Evolutionary conservation across 1,140 invertebrate species (phyloP).

Genomic region (Zophobas atratus): DNA sequence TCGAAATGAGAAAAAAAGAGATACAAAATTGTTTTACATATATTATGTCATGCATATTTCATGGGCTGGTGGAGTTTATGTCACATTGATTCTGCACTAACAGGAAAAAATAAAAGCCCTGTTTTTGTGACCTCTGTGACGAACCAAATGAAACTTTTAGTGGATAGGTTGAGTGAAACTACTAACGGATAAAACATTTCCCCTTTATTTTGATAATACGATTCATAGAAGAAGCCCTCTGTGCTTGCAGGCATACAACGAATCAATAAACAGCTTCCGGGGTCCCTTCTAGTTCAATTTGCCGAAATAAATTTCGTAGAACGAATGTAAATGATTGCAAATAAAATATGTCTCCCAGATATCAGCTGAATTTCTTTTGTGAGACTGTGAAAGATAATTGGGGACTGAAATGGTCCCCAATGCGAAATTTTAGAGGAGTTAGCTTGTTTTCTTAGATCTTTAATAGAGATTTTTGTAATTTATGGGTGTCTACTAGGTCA

Average conservation of each 20-base stretch:
- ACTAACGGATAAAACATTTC: background rate
- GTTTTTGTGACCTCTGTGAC: slow-evolving; percentile 2
- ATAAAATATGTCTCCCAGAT: too few relatives aligned
- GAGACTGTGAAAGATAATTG: too few relatives aligned
- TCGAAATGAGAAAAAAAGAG: slow-evolving; percentile 16
- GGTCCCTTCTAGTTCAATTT: background rate
- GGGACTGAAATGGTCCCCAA: too few relatives aligned
- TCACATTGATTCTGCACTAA: slow-evolving; percentile 8
- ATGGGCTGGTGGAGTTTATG: slow-evolving; percentile 6
- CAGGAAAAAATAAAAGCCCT: slow-evolving; percentile 1
- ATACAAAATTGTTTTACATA: slow-evolving; percentile 19
- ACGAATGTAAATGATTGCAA: background rate
- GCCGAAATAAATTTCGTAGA: background rate
- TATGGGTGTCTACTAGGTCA: too few relatives aligned
- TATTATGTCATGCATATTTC: slow-evolving; percentile 26
- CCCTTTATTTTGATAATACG: slow-evolving; percentile 1
- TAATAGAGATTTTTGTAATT: too few relatives aligned
- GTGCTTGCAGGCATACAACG: background rate
- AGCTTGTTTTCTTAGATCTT: too few relatives aligned
- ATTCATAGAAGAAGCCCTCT: slow-evolving; percentile 5
- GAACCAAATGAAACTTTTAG: slow-evolving; percentile 6
- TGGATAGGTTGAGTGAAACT: slow-evolving; percentile 13
- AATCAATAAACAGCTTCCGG: background rate
- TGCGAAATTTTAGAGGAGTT: too few relatives aligned
- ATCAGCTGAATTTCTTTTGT: too few relatives aligned